These are phyloP conservation scores for Tonatia bakeri DNA, from an alignment of 2,113 vertebrate species.

Conservation along the genomic window DNA sequence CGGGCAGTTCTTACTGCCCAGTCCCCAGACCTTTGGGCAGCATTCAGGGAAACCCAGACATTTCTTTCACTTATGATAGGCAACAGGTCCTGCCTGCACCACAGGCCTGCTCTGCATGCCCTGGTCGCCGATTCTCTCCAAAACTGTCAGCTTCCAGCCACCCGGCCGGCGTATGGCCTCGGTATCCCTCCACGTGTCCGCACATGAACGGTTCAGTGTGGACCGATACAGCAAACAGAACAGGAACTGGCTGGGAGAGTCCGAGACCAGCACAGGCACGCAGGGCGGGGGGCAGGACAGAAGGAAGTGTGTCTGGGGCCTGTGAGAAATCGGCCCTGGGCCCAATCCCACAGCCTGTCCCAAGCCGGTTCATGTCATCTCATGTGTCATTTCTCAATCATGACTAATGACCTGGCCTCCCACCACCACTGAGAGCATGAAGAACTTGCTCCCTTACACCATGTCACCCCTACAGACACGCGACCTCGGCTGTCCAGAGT, in stretches of 20 bases:
- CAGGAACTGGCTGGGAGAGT: not conserved
- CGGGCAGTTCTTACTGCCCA: not conserved
- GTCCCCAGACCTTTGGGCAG: not conserved
- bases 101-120: not conserved
- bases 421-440: not conserved
- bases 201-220: not conserved
- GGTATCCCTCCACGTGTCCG: not conserved
- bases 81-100: not conserved
- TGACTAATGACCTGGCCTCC: conserved; percentile 29
- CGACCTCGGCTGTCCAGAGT: not conserved
- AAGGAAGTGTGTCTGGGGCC: conserved; percentile 21
- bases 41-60: not conserved
- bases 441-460: not conserved
- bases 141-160: not conserved
- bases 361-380: not conserved
- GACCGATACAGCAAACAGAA: not conserved
- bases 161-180: not conserved
- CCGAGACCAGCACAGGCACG: not conserved
- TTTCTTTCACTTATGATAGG: not conserved
- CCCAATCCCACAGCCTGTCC: conserved; percentile 59
- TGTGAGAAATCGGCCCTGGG: conserved; percentile 62
- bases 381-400: conserved; percentile 5
- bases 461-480: not conserved
- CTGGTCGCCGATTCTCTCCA: not conserved
- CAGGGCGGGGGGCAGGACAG: not conserved